These are phyloP conservation scores for Globicephala melas DNA, from an alignment of 2,113 vertebrate genomes.

Conservation along the genomic window DNA sequence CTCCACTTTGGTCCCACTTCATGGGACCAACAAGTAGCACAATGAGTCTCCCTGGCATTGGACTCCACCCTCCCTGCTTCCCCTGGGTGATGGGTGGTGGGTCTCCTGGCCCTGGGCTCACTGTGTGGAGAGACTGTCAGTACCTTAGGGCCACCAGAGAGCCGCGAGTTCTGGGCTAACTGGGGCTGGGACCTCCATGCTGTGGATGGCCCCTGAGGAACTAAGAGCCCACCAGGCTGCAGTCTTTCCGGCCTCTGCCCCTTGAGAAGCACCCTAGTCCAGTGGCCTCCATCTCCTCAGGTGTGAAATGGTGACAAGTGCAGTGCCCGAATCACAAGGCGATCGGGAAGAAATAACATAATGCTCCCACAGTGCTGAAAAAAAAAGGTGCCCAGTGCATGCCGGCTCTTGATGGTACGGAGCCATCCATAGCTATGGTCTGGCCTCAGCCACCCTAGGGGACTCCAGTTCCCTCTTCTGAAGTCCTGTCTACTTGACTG, in stretches of 20 bases:
- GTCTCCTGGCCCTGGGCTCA: neutral
- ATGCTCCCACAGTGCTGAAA: too few relatives aligned
- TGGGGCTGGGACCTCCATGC: neutral
- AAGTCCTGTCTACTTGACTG: neutral
- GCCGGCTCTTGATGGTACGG: accelerated
- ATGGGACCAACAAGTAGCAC: neutral
- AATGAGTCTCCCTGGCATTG: neutral
- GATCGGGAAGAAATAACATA: neutral
- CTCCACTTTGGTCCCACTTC: neutral
- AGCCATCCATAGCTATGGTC: neutral
- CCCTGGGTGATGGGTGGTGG: neutral
- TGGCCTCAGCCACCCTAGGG: neutral
- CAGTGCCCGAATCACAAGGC: neutral
- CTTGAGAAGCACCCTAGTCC: neutral
- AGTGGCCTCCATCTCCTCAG: neutral
- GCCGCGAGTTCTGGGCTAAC: neutral
- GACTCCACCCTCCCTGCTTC: neutral
- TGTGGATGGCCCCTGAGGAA: neutral
- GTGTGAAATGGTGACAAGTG: neutral
- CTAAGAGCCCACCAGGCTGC: neutral
- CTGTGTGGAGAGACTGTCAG: accelerated
- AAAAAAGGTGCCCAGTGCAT: neutral
- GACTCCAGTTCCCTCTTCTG: neutral
- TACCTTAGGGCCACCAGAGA: neutral
- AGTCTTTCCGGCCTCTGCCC: neutral